Conservation (phyloP, 2,797 vertebrate genomes). For the Lateolabrax maculatus region DNA sequence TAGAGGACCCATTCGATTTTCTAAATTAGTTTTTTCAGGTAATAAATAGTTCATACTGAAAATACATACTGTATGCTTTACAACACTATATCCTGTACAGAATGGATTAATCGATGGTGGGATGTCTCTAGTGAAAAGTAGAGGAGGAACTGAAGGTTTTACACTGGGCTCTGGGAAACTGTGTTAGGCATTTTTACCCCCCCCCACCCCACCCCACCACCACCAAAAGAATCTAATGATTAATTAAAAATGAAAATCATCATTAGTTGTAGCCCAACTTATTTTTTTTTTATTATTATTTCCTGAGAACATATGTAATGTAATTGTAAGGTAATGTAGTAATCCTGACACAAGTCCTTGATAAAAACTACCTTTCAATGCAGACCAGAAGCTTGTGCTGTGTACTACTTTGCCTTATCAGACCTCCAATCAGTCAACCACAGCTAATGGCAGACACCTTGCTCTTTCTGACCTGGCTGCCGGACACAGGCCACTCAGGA, state of each 20-base stretch:
- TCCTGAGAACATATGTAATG: not conserved
- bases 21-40: constrained; percentile 1
- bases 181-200: no score
- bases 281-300: not conserved
- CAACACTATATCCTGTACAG: not conserved
- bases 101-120: constrained; percentile 33
- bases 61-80: constrained; percentile 19
- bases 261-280: not conserved
- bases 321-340: not conserved
- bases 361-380: not conserved
- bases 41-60: not conserved
- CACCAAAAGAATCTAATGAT: no score
- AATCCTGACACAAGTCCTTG: not conserved
- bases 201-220: no score
- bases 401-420: constrained; percentile 21
- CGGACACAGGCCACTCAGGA: constrained; percentile 59
- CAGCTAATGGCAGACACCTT: constrained; percentile 43
- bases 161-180: not conserved
- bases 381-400: constrained; percentile 22
- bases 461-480: constrained; percentile 52
- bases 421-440: constrained; percentile 54
- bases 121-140: constrained; percentile 2
- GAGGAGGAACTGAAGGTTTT: not conserved
- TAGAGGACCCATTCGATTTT: constrained; percentile 6
- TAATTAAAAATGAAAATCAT: not conserved